phyloP scores from a whole-genome alignment of 1,140 invertebrate genomes.

The Drosophila pectinifera region DNA sequence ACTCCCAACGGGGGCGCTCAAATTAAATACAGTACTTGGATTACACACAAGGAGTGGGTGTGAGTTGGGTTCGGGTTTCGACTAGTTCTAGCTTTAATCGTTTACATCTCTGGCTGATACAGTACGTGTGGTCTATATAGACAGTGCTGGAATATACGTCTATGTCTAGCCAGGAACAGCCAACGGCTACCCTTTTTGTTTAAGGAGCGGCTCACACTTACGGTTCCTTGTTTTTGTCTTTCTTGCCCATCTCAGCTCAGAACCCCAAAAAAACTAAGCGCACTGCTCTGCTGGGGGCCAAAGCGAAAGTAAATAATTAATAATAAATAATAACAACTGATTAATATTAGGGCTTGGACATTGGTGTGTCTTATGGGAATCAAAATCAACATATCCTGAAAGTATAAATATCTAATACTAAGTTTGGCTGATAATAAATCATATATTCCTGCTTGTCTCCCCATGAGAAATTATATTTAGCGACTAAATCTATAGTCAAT shows the following conservation, averaged over 20 bases:
- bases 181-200: slow-evolving; percentile 30
- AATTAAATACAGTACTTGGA: slow-evolving; percentile 65
- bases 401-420: neutral
- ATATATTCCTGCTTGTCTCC: neutral
- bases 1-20: slow-evolving; percentile 65
- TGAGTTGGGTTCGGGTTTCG: slow-evolving; percentile 6
- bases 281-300: slow-evolving; percentile 1
- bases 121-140: slow-evolving; percentile 27
- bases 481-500: neutral
- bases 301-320: slow-evolving; percentile 15
- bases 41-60: slow-evolving; percentile 34
- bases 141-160: slow-evolving; percentile 59
- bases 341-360: neutral
- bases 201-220: slow-evolving; percentile 60
- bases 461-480: neutral
- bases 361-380: neutral
- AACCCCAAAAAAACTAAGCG: slow-evolving; percentile 27
- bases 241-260: slow-evolving; percentile 73
- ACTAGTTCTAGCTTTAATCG: slow-evolving; percentile 27
- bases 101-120: slow-evolving; percentile 34
- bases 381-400: neutral
- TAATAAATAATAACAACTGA: slow-evolving; percentile 7
- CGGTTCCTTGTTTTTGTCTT: slow-evolving; percentile 84
- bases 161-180: slow-evolving; percentile 37
- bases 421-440: no score